Percentiles rank a stretch among this genome's conserved stretches.
phyloP scores from a whole-genome alignment of 2,797 vertebrate genomes.

The Hyperoplus lanceolatus region DNA sequence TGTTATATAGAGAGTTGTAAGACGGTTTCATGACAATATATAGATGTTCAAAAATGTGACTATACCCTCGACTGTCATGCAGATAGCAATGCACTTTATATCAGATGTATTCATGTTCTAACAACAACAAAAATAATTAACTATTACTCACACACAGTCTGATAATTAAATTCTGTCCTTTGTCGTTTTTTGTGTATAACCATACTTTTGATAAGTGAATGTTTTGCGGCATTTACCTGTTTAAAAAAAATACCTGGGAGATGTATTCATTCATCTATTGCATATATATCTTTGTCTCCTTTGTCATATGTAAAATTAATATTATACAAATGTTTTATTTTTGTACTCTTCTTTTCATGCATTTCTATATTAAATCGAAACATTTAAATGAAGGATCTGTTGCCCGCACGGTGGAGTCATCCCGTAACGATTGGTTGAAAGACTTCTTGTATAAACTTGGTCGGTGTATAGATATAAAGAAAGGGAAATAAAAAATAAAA shows the following conservation, averaged over 20 bases:
- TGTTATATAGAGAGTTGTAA: conserved; percentile 12
- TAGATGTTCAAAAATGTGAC: conserved; percentile 56
- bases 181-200: conserved; percentile 38
- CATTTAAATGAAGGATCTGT: conserved; percentile 76
- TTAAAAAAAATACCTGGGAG: conserved; percentile 19
- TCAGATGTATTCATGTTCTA: conserved; percentile 69
- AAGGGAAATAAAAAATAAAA: conserved; percentile 22
- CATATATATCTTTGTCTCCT: conserved; percentile 40
- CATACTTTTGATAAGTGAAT: conserved; percentile 55
- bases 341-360: conserved; percentile 78
- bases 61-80: conserved; percentile 69
- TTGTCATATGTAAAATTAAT: conserved; percentile 71
- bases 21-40: conserved; percentile 31
- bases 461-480: conserved; percentile 31
- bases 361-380: conserved; percentile 73
- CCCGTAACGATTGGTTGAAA: conserved; percentile 46
- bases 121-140: conserved; percentile 29
- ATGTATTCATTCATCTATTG: conserved; percentile 32
- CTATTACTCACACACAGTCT: conserved; percentile 39
- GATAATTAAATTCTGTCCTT: conserved; percentile 56
- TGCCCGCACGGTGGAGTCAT: conserved; percentile 64
- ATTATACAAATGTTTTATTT: conserved; percentile 84
- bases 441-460: conserved; percentile 37
- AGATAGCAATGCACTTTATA: conserved; percentile 86
- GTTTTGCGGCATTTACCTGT: conserved; percentile 59